A percentile compares a stretch with the other conserved stretches of the same genome.
Evolutionary conservation across 2,113 vertebrate genomes (phyloP).

Genomic region (Ctenomys sociabilis): DNA sequence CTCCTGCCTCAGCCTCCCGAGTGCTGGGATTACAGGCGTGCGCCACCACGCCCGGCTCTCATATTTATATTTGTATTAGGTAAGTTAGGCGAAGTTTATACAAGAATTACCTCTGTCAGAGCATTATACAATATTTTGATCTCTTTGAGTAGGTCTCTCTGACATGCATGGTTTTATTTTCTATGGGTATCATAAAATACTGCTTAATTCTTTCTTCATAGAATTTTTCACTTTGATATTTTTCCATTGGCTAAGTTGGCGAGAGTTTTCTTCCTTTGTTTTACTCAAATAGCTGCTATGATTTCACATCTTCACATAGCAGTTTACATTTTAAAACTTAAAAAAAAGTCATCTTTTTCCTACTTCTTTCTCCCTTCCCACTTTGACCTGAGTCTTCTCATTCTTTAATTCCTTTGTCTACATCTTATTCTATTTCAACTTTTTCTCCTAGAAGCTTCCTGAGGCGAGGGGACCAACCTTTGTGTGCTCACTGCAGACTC

Average conservation of each 20-base stretch:
- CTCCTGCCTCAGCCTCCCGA: too few species aligned
- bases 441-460: slow-evolving; percentile 4
- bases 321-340: slow-evolving; percentile 20
- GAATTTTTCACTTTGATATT: background rate
- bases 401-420: background rate
- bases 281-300: slow-evolving; percentile 15
- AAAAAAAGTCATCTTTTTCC: background rate
- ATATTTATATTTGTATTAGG: background rate
- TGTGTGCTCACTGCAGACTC: background rate
- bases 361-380: background rate
- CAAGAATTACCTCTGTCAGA: background rate
- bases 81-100: background rate
- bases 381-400: background rate
- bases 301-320: background rate
- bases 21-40: too few species aligned
- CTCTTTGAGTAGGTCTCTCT: background rate
- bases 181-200: background rate
- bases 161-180: background rate
- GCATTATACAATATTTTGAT: background rate
- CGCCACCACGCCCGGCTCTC: too few species aligned
- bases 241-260: background rate
- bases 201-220: slow-evolving; percentile 34
- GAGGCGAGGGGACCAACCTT: background rate
- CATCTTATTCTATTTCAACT: background rate
- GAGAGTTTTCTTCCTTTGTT: background rate